Percentiles rank a stretch among this genome's conserved stretches.
Conservation (phyloP, 2,888 invertebrate species). For the Cecidostiba fungosa region DNA sequence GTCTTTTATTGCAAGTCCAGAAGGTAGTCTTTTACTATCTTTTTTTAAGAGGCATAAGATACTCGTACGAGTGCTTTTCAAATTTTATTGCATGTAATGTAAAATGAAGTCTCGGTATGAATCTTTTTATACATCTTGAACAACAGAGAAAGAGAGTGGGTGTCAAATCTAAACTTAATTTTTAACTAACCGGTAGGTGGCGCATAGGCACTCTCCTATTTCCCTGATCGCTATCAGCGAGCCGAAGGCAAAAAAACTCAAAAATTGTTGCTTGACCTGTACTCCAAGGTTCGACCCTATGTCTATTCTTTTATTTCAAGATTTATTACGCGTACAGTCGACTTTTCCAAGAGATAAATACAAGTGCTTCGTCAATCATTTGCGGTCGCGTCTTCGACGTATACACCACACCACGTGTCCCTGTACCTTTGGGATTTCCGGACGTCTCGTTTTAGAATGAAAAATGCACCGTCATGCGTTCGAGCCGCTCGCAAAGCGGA, state of each 20-base stretch:
- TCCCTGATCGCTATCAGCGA: no score
- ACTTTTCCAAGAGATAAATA: slow-evolving; percentile 30
- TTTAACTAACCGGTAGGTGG: no score
- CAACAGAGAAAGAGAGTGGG: no score
- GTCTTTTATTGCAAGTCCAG: not conserved
- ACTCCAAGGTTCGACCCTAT: not conserved
- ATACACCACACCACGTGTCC: not conserved
- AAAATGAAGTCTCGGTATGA: no score
- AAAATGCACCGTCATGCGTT: slow-evolving; percentile 34
- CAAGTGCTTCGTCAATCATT: slow-evolving; percentile 44
- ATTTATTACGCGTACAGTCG: not conserved
- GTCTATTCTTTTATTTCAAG: not conserved
- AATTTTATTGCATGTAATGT: not conserved
- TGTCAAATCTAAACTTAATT: no score
- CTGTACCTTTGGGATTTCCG: not conserved
- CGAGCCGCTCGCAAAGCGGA: slow-evolving; percentile 14
- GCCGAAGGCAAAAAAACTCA: not conserved
- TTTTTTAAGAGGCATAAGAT: not conserved
- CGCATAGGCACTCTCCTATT: no score
- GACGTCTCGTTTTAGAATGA: slow-evolving; percentile 33
- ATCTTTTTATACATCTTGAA: no score
- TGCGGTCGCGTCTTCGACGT: not conserved
- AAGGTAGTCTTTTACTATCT: not conserved
- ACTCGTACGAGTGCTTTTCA: not conserved
- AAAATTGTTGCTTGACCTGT: no score